Evolutionary conservation across 2,797 vertebrate species (phyloP).

Genomic region (Bufotes viridis): DNA sequence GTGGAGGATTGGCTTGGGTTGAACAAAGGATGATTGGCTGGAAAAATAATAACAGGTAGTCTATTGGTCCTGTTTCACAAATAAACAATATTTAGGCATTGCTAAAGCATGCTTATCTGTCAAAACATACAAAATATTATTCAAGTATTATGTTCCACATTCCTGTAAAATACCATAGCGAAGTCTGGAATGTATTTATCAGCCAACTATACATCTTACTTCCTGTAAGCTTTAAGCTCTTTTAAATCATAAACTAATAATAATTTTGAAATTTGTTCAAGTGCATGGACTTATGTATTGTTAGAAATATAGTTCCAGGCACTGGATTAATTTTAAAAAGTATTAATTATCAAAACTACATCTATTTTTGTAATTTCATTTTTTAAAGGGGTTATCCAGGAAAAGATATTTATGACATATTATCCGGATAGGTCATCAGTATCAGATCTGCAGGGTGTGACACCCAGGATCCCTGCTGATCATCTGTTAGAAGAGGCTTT

Average conservation of each 20-base stretch:
- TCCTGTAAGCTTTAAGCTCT: background rate
- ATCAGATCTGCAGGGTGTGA: too few species aligned
- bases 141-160: background rate
- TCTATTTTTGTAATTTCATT: too few species aligned
- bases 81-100: background rate
- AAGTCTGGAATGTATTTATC: background rate
- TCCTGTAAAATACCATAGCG: background rate
- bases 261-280: too few species aligned
- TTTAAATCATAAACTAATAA: too few species aligned
- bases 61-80: background rate
- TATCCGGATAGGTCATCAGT: too few species aligned
- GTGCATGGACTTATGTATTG: too few species aligned
- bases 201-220: background rate
- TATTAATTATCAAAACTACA: too few species aligned
- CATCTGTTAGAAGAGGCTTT: too few species aligned
- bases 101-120: background rate
- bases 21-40: constrained; percentile 63
- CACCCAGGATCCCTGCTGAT: too few species aligned
- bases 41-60: background rate
- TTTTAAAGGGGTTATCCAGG: background rate
- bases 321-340: too few species aligned
- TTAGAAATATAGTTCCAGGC: too few species aligned
- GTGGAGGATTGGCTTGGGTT: constrained; percentile 63
- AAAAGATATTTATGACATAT: too few species aligned
- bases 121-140: background rate